phyloP scores from a whole-genome alignment of 2,113 vertebrate species.

The Neotoma lepida region DNA sequence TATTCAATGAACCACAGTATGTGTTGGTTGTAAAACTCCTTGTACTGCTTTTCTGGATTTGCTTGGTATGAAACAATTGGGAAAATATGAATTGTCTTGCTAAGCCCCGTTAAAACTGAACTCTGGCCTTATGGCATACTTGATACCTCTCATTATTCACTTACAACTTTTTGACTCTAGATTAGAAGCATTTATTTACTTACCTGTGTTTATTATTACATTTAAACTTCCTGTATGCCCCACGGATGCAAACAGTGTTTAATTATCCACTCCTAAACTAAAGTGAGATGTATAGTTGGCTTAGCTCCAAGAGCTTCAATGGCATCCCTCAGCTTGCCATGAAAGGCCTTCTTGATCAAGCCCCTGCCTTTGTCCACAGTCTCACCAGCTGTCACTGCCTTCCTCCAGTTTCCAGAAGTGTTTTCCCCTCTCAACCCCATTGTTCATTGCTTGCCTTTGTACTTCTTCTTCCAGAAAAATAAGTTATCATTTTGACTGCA shows the following conservation, averaged over 20 bases:
- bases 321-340: not conserved
- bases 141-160: not conserved
- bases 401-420: not conserved
- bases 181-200: conserved; percentile 8
- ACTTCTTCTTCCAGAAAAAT: not conserved
- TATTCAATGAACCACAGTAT: not conserved
- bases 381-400: not conserved
- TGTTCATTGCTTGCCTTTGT: not conserved
- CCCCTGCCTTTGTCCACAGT: not conserved
- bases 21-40: not conserved
- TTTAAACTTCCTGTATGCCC: conserved; percentile 7
- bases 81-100: not conserved
- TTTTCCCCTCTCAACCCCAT: not conserved
- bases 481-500: not conserved
- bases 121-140: not conserved
- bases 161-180: conserved; percentile 22
- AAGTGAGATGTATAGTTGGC: conserved; percentile 1
- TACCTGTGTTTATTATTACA: not conserved
- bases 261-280: conserved; percentile 31
- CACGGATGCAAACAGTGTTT: conserved; percentile 32
- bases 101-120: not conserved
- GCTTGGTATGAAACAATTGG: not conserved
- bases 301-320: not conserved
- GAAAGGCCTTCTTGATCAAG: not conserved
- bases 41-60: conserved; percentile 26